Percentiles rank a stretch among this genome's conserved stretches.
Evolutionary conservation across 2,797 vertebrate genomes (phyloP).

Genomic region (Erithacus rubecula): DNA sequence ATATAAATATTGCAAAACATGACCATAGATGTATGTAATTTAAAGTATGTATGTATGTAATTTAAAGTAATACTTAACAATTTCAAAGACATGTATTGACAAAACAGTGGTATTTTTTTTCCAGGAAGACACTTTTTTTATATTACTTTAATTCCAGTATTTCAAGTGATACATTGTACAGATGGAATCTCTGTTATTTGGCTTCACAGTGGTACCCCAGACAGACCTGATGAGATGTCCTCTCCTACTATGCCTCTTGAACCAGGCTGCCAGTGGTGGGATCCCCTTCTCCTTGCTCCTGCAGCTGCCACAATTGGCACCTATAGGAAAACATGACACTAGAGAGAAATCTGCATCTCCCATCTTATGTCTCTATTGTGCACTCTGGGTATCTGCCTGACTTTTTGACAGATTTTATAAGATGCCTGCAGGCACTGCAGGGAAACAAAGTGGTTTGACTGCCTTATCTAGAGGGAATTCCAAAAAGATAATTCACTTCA

Average conservation of each 20-base stretch:
- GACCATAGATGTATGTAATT: background rate
- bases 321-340: background rate
- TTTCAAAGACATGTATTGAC: background rate
- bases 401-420: background rate
- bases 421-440: background rate
- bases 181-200: background rate
- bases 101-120: background rate
- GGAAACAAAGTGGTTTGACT: background rate
- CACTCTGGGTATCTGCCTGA: background rate
- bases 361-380: background rate
- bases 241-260: background rate
- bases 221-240: too few species aligned
- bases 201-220: rapidly evolving
- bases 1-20: background rate
- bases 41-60: background rate
- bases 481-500: background rate
- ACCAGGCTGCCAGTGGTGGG: background rate
- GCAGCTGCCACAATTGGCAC: background rate
- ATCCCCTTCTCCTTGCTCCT: background rate
- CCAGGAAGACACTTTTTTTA: background rate
- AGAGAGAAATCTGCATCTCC: background rate
- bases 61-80: background rate
- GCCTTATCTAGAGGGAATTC: background rate
- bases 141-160: background rate
- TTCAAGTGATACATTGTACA: background rate